Evolutionary conservation across 1,140 invertebrate genomes (phyloP), one percentile per base, ranked within the genome.

Genomic region (Heliothis subflexa): DNA sequence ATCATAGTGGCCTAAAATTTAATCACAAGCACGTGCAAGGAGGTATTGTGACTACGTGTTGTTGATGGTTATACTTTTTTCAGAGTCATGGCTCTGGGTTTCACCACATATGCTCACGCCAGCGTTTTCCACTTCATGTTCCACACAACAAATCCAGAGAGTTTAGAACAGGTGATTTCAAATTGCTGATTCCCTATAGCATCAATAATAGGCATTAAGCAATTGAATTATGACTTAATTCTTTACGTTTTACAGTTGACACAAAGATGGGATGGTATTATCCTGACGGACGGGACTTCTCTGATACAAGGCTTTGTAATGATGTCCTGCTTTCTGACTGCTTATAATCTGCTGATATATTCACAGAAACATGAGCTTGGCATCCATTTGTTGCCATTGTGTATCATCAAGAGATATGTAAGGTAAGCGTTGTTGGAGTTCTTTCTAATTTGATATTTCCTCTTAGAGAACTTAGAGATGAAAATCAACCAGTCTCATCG

Each of bases 271-370:
- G 71, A 68, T 28, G 76, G 70, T 13, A 13, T 70, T 4, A 54
- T 59, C 3, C 9, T 81, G 4, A 45, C 76, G 11, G 55, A 68
- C n/a, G 79, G 79, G 0, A 49, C 68, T 0, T 25, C 45, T 18
- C 5, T 74, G 25, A 76, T 74, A 4, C 79, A 81, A 9, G n/a
- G 16, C 0, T 78, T 81, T 14, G 12, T 78, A 3, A 59, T 78
- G 57, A 28, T 81, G 21, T 49, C 79, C 18, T 25, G 49, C 25
- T 81, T 78, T 14, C 33, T 81, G 10, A 68, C 70, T 25, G 78
- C 81, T 0, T 86, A 88, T 81, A 88, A 83, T 50, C 71, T 88
- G 13, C 78, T 88, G 10, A 74, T 82, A 9, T 82, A 61, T 55
- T 79, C 85, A 3, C 80, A 86, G 66, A 83, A 81, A 25, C 72